Percentiles rank a stretch among this genome's conserved stretches.
Evolutionary conservation across 2,113 vertebrate genomes (phyloP).

Genomic region (Neogale vison): DNA sequence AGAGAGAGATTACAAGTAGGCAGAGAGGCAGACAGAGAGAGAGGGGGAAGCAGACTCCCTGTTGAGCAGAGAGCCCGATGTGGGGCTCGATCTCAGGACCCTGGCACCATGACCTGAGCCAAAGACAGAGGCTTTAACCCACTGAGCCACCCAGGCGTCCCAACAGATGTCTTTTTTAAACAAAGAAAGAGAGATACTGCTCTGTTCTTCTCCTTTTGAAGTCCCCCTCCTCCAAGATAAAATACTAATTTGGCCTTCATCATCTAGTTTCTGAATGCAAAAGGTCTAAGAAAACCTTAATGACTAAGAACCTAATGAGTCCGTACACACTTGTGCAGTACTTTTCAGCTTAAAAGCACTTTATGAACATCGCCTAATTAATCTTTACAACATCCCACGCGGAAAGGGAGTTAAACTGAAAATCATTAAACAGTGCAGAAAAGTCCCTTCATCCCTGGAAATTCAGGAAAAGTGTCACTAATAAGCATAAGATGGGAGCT

Average conservation of each 20-base stretch:
- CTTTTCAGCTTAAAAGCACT: constrained; percentile 75
- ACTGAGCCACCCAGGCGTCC: too few species aligned
- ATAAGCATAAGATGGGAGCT: constrained; percentile 60
- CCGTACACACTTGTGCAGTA: constrained; percentile 41
- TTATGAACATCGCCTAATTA: constrained; percentile 73
- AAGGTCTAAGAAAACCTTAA: constrained; percentile 62
- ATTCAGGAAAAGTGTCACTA: constrained; percentile 68
- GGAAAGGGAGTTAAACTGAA: constrained; percentile 64
- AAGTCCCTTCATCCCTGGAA: constrained; percentile 67
- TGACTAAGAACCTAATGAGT: constrained; percentile 69
- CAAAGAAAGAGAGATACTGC: neutral
- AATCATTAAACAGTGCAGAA: constrained; percentile 71
- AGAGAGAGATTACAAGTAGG: too few species aligned
- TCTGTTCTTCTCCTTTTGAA: constrained; percentile 15
- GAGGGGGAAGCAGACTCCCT: too few species aligned
- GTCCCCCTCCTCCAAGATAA: neutral
- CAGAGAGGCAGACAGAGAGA: too few species aligned
- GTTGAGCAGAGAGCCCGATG: too few species aligned
- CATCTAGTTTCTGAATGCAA: constrained; percentile 52
- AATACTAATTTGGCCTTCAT: constrained; percentile 17
- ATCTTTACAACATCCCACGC: constrained; percentile 72
- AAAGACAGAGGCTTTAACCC: too few species aligned
- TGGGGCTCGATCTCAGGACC: too few species aligned
- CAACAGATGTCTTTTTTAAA: neutral
- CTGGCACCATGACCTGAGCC: too few species aligned